Evolutionary conservation across 2,888 invertebrate species (phyloP), one percentile per base, ranked within the genome.

Genomic region (Gonocerus acuteangulatus): DNA sequence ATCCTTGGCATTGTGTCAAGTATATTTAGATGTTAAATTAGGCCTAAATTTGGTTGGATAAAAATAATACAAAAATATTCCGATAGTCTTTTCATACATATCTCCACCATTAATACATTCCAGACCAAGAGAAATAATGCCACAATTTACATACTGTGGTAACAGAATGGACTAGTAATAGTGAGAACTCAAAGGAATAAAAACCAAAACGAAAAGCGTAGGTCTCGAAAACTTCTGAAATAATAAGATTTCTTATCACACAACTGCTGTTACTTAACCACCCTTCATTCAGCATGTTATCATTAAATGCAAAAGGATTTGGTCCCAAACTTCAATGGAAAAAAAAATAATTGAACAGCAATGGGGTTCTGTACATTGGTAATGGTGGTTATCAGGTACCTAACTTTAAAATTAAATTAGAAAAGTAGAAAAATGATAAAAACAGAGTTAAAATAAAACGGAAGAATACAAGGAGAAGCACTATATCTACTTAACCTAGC

Each of bases 151-250:
- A 19, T 6, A 16, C 16, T 34, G 51, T 51, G 51, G 51, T 51
- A 51, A 51, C 51, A 34, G 51, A 21, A 42, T 15, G 34, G 51
- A 51, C 51, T 51, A 51, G 51, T 36, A 3, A 27, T 27, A 27
- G 27, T 4, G 9, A 27, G 4, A 7, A 42, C 13, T 15, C 16
- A 42, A 51, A 51, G 19, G 11, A 34, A 32, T 18, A 49, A 22
- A 48, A 23, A 11, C 13, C n/a, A 7, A 11, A 13, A 27, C 4
- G 15, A 32, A 49, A 32, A 15, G 18, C 23, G 11, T 16, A 16
- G 15, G 23, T 48, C 32, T 48, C 22, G 22, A 48, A 32, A 16
- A 11, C 18, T 23, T 13, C 2, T 27, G 48, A 27, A 27, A 32
- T 19, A 7, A 13, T 34, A 27, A 51, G 32, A 36, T 34, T 36